Base-by-base conservation (phyloP, 2,888 invertebrate genomes). In the Stenchaetothrips biformis region DNA sequence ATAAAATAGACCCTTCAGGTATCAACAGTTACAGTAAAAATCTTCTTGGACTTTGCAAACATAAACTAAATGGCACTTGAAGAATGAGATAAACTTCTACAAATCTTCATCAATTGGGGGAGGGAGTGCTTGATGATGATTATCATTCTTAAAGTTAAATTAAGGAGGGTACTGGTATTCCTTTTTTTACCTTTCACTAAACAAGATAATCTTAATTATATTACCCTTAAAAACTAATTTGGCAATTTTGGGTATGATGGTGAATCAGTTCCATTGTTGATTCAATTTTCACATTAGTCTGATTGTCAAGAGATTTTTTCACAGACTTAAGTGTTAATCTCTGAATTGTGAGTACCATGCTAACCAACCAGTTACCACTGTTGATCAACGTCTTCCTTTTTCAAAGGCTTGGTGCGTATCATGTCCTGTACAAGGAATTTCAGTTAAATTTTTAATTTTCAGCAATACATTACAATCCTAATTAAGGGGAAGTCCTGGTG, bases 361-460 rank as follows among this genome's bases (percentile, higher is more conserved):
- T 37, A 1, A 37, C 37, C 37, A 37, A 37, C 37, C 37, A 37
- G 37, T 4, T 2, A 37, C 53, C 9, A 53, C 53, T 6, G 6
- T 9, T 59, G 59, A 59, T 74, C 25, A 74, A 21, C 11, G 67
- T 74, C 67, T 21, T 8, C 67, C 21, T 74, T 74, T 74, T 25
- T 74, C 67, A 74, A 74, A 74, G 25, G 67, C 67, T 21, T 74
- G 67, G 25, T 74, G 67, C 8, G 67, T 74, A 8, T 21, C 67
- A 74, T 74, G 67, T 7, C 67, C 67, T 74, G 67, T 16, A 59
- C 21, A 21, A 74, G 7, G 37, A 21, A 74, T 25, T 3, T 25
- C 21, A 74, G 11, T 25, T 25, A 7, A 0, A 25, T 74, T 11
- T 25, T 18, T 18, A 4, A 53, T 53, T 53, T 53, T 53, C 11